Evolutionary conservation across 2,888 invertebrate species (phyloP), one percentile per base, ranked within the genome.

Genomic region (Alloplasta piceator): DNA sequence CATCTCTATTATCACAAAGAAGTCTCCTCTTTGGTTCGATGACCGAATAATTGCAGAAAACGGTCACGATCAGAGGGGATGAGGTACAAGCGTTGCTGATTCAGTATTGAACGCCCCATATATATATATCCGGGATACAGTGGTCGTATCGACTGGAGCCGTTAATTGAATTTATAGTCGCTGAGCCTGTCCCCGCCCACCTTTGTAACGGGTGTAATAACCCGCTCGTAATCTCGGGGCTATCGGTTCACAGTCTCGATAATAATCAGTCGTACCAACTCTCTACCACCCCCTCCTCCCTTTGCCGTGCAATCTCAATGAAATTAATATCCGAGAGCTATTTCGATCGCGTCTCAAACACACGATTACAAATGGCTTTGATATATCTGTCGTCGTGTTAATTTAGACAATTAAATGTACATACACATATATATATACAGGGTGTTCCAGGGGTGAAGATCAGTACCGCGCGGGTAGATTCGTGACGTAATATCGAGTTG

Each of bases 111-210:
- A 64, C 43, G 41, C 43, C 56, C 6, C 10, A 56, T 68, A 79
- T 74, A 64, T 79, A 26, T 10, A 43, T 43, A 43, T 43, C 1
- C 14, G 6, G 14, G 52, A 52, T 78, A 67, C 74, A 73, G 71
- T 60, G 56, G 74, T 64, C 68, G 75, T 84, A 80, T 72, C 76
- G 61, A 76, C 64, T 26, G 26, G 70, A 43, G 52, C 68, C 72
- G 80, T 80, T 80, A 80, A 80, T 80, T 80, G 80, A 80, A 80
- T 80, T 80, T 80, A 80, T 76, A 76, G 80, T 64, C 67, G 68
- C 73, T 46, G 63, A 36, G 14, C 56, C 61, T 12, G 26, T 12
- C 48, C 10, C 10, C 48, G n/a, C 48, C n/a, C 5, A 14, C 52
- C 52, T 50, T 66, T 68, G 77, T 80, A 77, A 77, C 77, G 77